Evolutionary conservation across 2,888 invertebrate genomes (phyloP), one percentile per base, ranked within the genome.

Genomic region (Myopa tessellatipennis): DNA sequence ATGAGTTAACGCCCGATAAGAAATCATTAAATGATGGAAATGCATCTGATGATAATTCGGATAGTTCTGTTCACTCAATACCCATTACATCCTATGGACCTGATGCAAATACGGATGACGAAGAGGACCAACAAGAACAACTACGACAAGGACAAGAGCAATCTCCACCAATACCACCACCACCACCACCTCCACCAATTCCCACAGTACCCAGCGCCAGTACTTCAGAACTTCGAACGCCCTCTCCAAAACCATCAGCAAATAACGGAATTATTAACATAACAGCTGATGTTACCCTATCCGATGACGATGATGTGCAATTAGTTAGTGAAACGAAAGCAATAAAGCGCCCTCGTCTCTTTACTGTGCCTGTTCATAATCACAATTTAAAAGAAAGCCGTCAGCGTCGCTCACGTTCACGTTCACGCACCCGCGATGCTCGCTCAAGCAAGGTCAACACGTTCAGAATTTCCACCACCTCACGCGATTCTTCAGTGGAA

Each of bases 61-160:
- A 87, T 68, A 85, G 83, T 71, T 89, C 86, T 7, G 86, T 89
- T 40, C 88, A 88, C 73, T 89, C 89, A 69, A 89, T 89, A 85
- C 89, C 89, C 0, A 88, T 89, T n/a, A 87, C 87, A 10, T 87
- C 86, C 18, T 88, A 87, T 79, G 88, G 87, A 5, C 86, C 84
- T 12, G 88, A 87, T 76, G 87, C 86, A 34, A 85, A 84, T 68
- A 85, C 84, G 3, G 87, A 87, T 4, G 85, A 84, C 5, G 84
- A 84, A 70, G 81, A 77, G 5, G 77, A 81, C 14, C 71, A 36
- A 3, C 38, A 12, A 16, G 1, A 26, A 26, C 26, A 26, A 26
- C 2, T 26, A 26, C 26, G 26, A 26, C 26, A 26, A 26, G 26
- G 26, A 26, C 1, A 26, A 26, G 26, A 26, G 26, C 26, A 26